These are phyloP conservation scores for Chelonus insularis DNA, from an alignment of 1,140 invertebrate genomes.

Conservation along the genomic window DNA sequence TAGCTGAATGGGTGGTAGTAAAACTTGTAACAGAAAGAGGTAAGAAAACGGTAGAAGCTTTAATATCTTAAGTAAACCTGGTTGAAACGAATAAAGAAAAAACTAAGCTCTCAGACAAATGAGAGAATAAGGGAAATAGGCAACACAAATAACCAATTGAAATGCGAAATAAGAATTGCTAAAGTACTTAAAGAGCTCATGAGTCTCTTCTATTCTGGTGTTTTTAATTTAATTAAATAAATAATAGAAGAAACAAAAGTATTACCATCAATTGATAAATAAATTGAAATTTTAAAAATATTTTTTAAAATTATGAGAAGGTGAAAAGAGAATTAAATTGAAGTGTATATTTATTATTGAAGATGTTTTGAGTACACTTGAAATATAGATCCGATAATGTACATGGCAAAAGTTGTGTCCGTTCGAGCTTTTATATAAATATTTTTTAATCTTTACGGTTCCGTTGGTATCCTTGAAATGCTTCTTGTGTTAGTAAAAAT, in stretches of 20 bases:
- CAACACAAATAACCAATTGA: slow-evolving; percentile 56
- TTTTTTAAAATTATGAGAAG: no score
- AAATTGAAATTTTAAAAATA: no score
- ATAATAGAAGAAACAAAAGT: no score
- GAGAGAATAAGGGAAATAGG: slow-evolving; percentile 23
- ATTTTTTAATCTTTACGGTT: slow-evolving; percentile 35
- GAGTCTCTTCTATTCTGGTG: neutral
- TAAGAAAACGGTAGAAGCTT: slow-evolving; percentile 43
- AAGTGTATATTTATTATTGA: no score
- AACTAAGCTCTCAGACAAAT: slow-evolving; percentile 38
- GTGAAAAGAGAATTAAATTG: no score
- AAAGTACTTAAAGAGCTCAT: neutral
- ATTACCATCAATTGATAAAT: no score
- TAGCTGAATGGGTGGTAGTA: slow-evolving; percentile 18
- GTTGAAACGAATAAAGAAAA: slow-evolving; percentile 38
- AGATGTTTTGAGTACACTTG: no score
- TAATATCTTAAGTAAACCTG: slow-evolving; percentile 60
- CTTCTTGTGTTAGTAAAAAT: slow-evolving; percentile 64
- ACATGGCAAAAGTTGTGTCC: slow-evolving; percentile 47
- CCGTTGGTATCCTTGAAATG: slow-evolving; percentile 56
- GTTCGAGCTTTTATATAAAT: slow-evolving; percentile 40
- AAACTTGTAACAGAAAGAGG: slow-evolving; percentile 29
- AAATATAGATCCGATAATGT: no score
- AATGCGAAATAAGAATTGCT: slow-evolving; percentile 40
- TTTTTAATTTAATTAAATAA: no score